Evolutionary conservation across 2,113 vertebrate genomes (phyloP), one percentile per base, ranked within the genome.

Genomic region (Pygoscelis adeliae): DNA sequence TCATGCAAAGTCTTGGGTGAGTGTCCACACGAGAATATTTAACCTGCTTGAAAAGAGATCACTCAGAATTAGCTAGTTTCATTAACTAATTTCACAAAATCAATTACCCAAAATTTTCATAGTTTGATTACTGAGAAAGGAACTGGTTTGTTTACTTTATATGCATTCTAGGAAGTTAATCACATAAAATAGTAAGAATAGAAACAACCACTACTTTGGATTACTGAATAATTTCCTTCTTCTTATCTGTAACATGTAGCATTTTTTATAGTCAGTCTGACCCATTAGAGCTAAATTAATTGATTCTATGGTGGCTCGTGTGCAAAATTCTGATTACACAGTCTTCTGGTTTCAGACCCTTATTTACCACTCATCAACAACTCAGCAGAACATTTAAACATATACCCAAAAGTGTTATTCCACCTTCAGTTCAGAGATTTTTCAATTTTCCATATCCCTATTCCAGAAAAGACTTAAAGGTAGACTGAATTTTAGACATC

Each of bases 1-100:
- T 99, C 96, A 99, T 97, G 83, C 99, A 99, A 65, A 99, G 98
- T 15, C 96, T 94, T 40, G 99, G 98, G 70, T 99, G 99, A 70
- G 99, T 98, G 85, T 99, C 99, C 87, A 99, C 98, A 69, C 94
- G 94, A 47, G 96, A 95, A 94, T 98, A 99, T 67, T 92, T 97
- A 32, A 99, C 96, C 99, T 99, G 96, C 72, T 96, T 94, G 97
- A 92, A 85, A 91, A 93, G 25, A 91, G 3, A 96, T 11, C 42
- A 67, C 11, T 71, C 30, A 55, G 27, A 46, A 82, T 96, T 69
- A 95, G 69, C 69, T 53, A 56, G 15, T 71, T 96, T 72, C 44
- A 79, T 78, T 79, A 49, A 61, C 13, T 76, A 67, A 44, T 72
- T 74, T 70, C 69, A 85, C 38, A 80, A 50, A 84, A 67, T 69